phyloP scores from a whole-genome alignment of 2,888 invertebrate genomes.

The Hypomecis punctinalis region DNA sequence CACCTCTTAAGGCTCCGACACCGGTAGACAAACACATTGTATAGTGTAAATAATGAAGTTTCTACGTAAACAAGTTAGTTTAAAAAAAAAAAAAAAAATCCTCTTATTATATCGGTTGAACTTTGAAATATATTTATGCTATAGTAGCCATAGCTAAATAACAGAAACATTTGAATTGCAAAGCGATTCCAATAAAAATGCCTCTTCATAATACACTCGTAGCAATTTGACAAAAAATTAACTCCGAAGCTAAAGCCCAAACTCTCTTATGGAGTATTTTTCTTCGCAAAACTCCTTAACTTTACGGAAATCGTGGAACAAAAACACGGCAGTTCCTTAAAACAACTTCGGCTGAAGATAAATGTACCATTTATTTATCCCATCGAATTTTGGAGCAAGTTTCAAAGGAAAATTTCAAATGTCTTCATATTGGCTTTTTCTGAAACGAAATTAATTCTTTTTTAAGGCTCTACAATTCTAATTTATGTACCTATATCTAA shows the following conservation, averaged over 20 bases:
- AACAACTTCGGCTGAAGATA: constrained; percentile 8
- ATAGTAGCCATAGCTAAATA: too few relatives aligned
- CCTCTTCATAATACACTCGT: neutral
- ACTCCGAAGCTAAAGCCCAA: constrained; percentile 5
- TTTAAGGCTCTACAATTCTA: too few relatives aligned
- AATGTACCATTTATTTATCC: constrained; percentile 20
- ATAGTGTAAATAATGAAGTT: too few relatives aligned
- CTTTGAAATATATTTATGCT: too few relatives aligned
- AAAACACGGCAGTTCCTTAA: constrained; percentile 18
- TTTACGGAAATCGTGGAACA: constrained; percentile 16
- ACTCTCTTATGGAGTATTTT: constrained; percentile 24
- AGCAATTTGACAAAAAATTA: constrained; percentile 17
- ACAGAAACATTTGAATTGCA: neutral
- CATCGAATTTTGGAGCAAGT: constrained; percentile 19
- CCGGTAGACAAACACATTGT: too few relatives aligned
- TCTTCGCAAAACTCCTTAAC: constrained; percentile 25
- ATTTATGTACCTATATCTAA: too few relatives aligned
- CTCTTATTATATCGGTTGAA: too few relatives aligned
- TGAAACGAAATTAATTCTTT: too few relatives aligned
- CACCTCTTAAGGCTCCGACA: too few relatives aligned
- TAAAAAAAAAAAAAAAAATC: too few relatives aligned
- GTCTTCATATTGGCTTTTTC: too few relatives aligned
- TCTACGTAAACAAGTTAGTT: too few relatives aligned
- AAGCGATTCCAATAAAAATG: neutral
- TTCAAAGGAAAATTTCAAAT: constrained; percentile 32